Base-by-base conservation (phyloP, 2,888 invertebrate genomes). In the Lasioglossum malachurum region DNA sequence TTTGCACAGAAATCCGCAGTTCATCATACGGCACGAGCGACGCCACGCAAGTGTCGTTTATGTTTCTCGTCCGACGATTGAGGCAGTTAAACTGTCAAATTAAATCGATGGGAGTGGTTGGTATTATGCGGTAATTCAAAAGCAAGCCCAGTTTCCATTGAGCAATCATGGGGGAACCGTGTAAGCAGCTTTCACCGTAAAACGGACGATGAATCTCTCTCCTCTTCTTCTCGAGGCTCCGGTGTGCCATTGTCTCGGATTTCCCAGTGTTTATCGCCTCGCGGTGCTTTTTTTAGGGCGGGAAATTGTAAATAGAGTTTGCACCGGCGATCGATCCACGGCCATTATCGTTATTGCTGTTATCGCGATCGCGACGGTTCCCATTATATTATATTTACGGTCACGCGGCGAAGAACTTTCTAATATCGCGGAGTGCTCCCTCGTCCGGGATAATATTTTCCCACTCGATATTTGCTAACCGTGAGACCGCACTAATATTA, bases 381-480 rank as follows among this genome's bases (percentile, higher is more conserved):
- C 69, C 75, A 27, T 78, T 71, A 27, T 80, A 44, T 80, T 73
- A 44, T 80, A 80, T 83, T 81, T 82, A 81, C 60, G 71, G 74
- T 38, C 35, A 46, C 74, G n/a, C 64, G 57, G 67, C 73, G 78
- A 46, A n/a, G 69, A 49, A 67, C 8, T 31, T 78, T 80, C 74
- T 80, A 87, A 87, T 87, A 87, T 82, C 77, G 72, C 31, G 23
- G 67, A 87, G 80, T 82, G 87, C 82, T 85, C 75, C 80, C 23
- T 75, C 27, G 67, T n/a, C 16, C 60, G 19, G 69, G 64, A 57
- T 53, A 46, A 74, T 60, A 41, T 84, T 67, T 53, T 64, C 75
- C 57, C 69, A 44, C 31, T 75, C 82, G 78, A 81, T 82, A 84
- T 75, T 71, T 49, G 49, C 49, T 49, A 49, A 49, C 49, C 49